These are phyloP conservation scores for Drosophila nebulosa DNA, from an alignment of 1,140 invertebrate species.

Conservation along the genomic window DNA sequence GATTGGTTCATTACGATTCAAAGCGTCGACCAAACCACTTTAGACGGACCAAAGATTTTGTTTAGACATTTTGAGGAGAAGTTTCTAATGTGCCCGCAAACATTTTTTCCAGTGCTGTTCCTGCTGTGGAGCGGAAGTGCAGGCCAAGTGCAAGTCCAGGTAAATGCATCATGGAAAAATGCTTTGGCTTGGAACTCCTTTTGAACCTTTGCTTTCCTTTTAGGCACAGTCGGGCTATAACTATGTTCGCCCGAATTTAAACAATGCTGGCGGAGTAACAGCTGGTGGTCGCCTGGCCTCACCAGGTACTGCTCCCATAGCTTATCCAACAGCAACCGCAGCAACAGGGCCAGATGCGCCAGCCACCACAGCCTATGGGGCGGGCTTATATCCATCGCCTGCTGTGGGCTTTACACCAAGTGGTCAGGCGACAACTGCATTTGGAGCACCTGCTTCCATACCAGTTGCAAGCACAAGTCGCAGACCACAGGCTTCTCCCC, in stretches of 20 bases:
- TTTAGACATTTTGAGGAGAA: conserved; percentile 15
- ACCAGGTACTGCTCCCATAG: conserved; percentile 5
- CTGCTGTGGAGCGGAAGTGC: conserved; percentile 48
- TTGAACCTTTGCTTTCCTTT: not conserved
- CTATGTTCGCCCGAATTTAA: conserved; percentile 81
- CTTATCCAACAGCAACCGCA: conserved; percentile 52
- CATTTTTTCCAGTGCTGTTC: conserved; percentile 54
- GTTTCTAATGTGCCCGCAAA: conserved; percentile 43
- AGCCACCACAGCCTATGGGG: conserved; percentile 54
- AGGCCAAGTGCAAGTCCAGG: conserved; percentile 61
- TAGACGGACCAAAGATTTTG: conserved; percentile 16
- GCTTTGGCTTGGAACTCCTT: not conserved
- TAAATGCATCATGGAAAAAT: not conserved
- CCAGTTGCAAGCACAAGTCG: conserved; percentile 1
- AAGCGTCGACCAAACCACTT: conserved; percentile 47
- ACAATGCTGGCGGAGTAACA: conserved; percentile 47
- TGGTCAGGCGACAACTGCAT: conserved; percentile 64
- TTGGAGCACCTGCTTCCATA: conserved; percentile 53
- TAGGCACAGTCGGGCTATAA: conserved; percentile 82
- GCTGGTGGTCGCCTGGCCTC: conserved; percentile 33
- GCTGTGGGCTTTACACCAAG: conserved; percentile 56
- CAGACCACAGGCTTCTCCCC: conserved; percentile 29
- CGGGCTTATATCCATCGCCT: conserved; percentile 51
- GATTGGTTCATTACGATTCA: conserved; percentile 63
- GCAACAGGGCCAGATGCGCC: conserved; percentile 48